A percentile compares a stretch with the other conserved stretches of the same genome.
phyloP scores from a whole-genome alignment of 2,113 vertebrate species.

The Penelope pileata region DNA sequence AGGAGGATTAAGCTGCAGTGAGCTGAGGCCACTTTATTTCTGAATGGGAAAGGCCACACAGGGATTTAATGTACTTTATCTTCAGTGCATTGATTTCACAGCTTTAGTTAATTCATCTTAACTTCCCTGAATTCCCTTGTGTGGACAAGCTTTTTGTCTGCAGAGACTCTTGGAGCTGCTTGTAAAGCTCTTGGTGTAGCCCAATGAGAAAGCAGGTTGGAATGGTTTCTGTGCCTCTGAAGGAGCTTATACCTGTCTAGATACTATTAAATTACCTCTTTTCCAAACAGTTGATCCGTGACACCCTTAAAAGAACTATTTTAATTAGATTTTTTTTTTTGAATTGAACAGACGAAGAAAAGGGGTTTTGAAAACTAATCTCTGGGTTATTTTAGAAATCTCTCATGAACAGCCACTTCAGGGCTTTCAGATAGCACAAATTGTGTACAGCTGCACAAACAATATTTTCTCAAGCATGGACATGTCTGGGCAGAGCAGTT shows the following conservation, averaged over 20 bases:
- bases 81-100: slow-evolving; percentile 61
- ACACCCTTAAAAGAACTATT: not conserved
- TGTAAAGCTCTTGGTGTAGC: not conserved
- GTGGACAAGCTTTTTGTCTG: slow-evolving; percentile 30
- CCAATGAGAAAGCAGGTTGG: not conserved
- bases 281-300: not conserved
- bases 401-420: not conserved
- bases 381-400: slow-evolving; percentile 13
- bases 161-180: not conserved
- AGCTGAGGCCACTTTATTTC: slow-evolving; percentile 49
- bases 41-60: slow-evolving; percentile 58
- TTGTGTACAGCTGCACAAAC: slow-evolving; percentile 13
- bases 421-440: not conserved
- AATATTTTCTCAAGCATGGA: slow-evolving; percentile 11
- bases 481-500: not conserved
- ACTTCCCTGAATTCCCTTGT: slow-evolving; percentile 34
- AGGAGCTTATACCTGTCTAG: slow-evolving; percentile 47
- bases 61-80: slow-evolving; percentile 60
- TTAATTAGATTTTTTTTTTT: slow-evolving; percentile 57
- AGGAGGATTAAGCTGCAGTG: slow-evolving; percentile 53
- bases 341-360: not conserved
- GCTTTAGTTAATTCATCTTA: slow-evolving; percentile 59
- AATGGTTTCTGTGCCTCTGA: slow-evolving; percentile 1
- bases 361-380: slow-evolving; percentile 20
- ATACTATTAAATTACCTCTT: slow-evolving; percentile 46